A percentile compares a stretch with the other conserved stretches of the same genome.
Conservation (phyloP, 2,888 invertebrate genomes). For the Tenthredo mesomela region DNA sequence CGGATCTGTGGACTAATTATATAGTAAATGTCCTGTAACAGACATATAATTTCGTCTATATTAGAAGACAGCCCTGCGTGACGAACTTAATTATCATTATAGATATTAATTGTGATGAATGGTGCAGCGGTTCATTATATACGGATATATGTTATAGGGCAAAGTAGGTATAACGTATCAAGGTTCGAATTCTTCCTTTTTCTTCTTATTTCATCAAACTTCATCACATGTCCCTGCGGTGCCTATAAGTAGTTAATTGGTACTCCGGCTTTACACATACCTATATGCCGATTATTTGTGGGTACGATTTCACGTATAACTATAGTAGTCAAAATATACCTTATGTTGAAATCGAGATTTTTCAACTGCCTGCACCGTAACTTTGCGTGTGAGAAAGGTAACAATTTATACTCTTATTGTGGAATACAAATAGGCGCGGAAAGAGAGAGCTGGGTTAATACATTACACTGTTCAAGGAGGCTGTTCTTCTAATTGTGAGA, state of each 20-base stretch:
- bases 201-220: neutral
- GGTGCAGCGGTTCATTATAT: neutral
- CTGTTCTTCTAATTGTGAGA: neutral
- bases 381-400: neutral
- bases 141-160: neutral
- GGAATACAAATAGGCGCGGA: neutral
- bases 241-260: neutral
- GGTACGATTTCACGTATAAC: too few species aligned
- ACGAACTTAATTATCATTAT: slow-evolving; percentile 14
- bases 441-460: neutral
- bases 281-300: neutral
- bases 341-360: neutral
- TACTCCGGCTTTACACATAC: neutral
- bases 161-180: neutral
- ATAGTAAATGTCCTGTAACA: neutral
- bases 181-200: neutral
- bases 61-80: neutral
- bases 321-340: neutral
- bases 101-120: neutral
- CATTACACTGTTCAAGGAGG: neutral
- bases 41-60: neutral
- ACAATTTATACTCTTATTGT: neutral
- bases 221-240: neutral
- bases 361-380: neutral
- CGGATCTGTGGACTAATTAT: neutral